These are phyloP conservation scores for Mesorhabditis sp. DNA, from an alignment of 2,888 invertebrate species.

Conservation along the genomic window DNA sequence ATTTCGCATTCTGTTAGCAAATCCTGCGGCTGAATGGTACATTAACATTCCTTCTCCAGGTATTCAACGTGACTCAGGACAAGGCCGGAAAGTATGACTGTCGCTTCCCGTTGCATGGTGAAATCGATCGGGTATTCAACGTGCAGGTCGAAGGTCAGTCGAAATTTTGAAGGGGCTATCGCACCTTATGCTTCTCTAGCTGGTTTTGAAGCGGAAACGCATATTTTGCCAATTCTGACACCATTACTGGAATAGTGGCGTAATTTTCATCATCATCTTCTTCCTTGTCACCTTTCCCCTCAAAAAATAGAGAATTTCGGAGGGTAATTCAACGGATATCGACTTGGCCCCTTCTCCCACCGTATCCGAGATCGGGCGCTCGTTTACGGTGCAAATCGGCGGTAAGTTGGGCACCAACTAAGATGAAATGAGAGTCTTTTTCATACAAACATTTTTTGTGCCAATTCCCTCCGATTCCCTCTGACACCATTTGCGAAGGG, in stretches of 20 bases:
- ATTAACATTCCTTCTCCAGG: background rate
- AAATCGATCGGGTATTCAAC: constrained; percentile 58
- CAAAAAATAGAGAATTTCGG: background rate
- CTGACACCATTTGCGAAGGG: constrained; percentile 8
- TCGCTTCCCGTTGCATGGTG: constrained; percentile 60
- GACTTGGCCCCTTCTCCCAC: no score
- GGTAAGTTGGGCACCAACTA: background rate
- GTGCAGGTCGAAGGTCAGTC: constrained; percentile 60
- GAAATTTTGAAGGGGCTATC: background rate
- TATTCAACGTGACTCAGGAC: constrained; percentile 78
- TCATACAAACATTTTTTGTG: constrained; percentile 15
- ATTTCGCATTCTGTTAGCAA: background rate
- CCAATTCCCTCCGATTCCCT: constrained; percentile 8
- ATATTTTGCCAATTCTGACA: background rate
- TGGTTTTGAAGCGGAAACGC: background rate
- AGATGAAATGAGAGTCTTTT: constrained; percentile 16
- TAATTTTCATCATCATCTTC: background rate
- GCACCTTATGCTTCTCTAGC: no score
- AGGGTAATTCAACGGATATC: background rate
- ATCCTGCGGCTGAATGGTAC: background rate
- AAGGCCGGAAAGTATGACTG: constrained; percentile 91
- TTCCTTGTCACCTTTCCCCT: background rate
- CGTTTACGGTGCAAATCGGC: background rate
- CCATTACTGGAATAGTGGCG: background rate
- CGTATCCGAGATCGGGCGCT: background rate